A percentile compares a stretch with the other conserved stretches of the same genome.
Conservation (phyloP, 2,113 vertebrate genomes). For the Nettapus auritus region DNA sequence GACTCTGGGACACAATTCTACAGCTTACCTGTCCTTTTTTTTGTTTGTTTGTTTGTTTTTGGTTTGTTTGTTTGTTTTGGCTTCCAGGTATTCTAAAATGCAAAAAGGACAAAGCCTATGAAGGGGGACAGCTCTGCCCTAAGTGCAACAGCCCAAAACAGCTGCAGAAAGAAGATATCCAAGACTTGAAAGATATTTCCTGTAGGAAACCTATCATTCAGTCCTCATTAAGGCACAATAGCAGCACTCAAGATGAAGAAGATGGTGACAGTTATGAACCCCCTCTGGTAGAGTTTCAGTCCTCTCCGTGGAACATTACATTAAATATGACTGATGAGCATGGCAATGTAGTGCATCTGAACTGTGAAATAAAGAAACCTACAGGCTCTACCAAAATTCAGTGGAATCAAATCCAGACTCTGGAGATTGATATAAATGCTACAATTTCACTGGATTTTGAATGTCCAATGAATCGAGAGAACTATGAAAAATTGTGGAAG, state of each 20-base stretch:
- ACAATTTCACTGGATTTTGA: conserved; percentile 81
- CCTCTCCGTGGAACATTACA: conserved; percentile 79
- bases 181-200: conserved; percentile 66
- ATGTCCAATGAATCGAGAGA: conserved; percentile 84
- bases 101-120: conserved; percentile 87
- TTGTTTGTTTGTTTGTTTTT: not conserved
- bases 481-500: conserved; percentile 89
- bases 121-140: conserved; percentile 85
- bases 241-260: conserved; percentile 48
- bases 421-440: conserved; percentile 78
- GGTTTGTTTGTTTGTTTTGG: not conserved
- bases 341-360: conserved; percentile 83
- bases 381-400: conserved; percentile 55
- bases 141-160: conserved; percentile 80
- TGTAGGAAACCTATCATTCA: conserved; percentile 83
- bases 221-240: conserved; percentile 67
- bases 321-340: conserved; percentile 89
- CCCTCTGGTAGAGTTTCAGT: conserved; percentile 58
- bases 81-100: conserved; percentile 88
- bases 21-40: not conserved
- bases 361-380: conserved; percentile 78
- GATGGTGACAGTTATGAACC: conserved; percentile 47
- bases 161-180: conserved; percentile 76
- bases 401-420: conserved; percentile 77
- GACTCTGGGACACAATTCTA: not conserved